Evolutionary conservation across 2,113 vertebrate genomes (phyloP), one percentile per base, ranked within the genome.

Genomic region (Lophochroa leadbeateri): DNA sequence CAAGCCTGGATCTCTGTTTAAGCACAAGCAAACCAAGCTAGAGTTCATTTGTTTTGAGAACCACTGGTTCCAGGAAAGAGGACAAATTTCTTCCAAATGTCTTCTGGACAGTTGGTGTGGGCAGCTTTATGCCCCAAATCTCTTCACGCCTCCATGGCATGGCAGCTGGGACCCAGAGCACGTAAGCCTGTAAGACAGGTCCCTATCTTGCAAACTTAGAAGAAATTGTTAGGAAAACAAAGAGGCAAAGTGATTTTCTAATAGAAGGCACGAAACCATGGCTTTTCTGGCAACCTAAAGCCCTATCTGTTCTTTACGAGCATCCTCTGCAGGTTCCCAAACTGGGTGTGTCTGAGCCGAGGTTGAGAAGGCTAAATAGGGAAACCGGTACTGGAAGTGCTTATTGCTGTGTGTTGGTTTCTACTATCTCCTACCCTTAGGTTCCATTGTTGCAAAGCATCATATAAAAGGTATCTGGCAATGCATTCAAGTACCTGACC

Each of bases 11-110:
- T 46, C 28, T 57, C 47, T 92, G 37, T 92, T 90, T 53, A 94
- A 84, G 72, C 65, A 92, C 86, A 90, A 96, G 72, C 35, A 93
- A 96, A 88, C 16, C 57, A 84, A 96, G 35, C 1, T 2, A 57
- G 23, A 11, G 24, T 81, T 83, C 44, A 52, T 60, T 90, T 93
- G 47, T 84, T 91, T 61, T 46, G 65, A 81, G 77, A 91, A 87
- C 10, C 33, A 58, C n/a, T 74, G 50, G n/a, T 75, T 93, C 79
- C 41, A 74, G 53, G 31, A 87, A 89, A 86, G 60, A 86, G 23
- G 41, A 76, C 29, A 49, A 69, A 53, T 69, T 84, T 60, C 39
- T 37, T 70, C 58, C 31, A 58, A 24, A 35, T 29, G 31, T 88
- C 44, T 88, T 91, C 72, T 60, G 37, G 52, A 49, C 18, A 41